Percentiles rank a stretch among this genome's conserved stretches.
phyloP scores from a whole-genome alignment of 1,140 invertebrate species.

The Drosophila truncata region DNA sequence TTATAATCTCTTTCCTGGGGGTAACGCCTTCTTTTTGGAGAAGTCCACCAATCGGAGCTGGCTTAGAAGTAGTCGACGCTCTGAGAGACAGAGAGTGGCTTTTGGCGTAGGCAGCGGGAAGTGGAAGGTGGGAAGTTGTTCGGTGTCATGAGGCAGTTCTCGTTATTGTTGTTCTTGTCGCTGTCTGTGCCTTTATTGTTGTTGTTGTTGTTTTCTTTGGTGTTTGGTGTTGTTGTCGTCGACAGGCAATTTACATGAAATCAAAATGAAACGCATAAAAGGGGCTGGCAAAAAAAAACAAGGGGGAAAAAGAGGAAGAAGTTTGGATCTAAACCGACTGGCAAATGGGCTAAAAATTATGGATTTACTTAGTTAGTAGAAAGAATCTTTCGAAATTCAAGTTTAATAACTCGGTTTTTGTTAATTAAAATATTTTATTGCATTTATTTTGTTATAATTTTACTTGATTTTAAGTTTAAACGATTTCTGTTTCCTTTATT shows the following conservation, averaged over 20 bases:
- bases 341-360: constrained; percentile 19
- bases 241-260: constrained; percentile 83
- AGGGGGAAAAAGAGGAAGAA: background rate
- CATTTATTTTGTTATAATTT: no score
- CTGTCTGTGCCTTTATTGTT: constrained; percentile 30
- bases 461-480: no score
- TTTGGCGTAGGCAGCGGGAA: constrained; percentile 7
- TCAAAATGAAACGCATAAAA: constrained; percentile 79
- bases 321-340: constrained; percentile 11
- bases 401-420: no score
- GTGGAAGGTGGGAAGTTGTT: constrained; percentile 28
- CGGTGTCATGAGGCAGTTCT: constrained; percentile 27
- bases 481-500: no score
- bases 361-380: background rate
- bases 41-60: constrained; percentile 48
- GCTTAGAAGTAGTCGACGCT: background rate
- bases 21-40: constrained; percentile 35
- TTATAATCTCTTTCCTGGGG: constrained; percentile 13
- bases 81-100: constrained; percentile 6
- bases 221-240: constrained; percentile 76
- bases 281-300: background rate
- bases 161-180: constrained; percentile 18
- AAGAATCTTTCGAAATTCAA: rapidly evolving
- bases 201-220: constrained; percentile 27
- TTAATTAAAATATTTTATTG: no score